Percentiles rank a stretch among this genome's conserved stretches.
phyloP scores from a whole-genome alignment of 1,140 invertebrate species.

The Drosophila gunungcola region DNA sequence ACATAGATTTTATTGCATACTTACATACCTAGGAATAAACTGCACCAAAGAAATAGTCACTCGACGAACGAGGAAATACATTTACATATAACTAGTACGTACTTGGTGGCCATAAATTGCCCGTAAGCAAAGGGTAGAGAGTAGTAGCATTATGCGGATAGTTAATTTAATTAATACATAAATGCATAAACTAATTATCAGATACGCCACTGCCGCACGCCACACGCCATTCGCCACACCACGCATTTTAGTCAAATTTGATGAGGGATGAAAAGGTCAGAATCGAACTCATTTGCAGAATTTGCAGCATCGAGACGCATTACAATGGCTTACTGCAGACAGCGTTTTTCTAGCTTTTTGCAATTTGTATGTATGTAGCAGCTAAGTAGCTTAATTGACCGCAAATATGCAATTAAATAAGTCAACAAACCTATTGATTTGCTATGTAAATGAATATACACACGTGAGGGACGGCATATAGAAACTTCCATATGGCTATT shows the following conservation, averaged over 20 bases:
- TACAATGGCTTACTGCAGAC: slow-evolving; percentile 45
- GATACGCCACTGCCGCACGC: slow-evolving; percentile 42
- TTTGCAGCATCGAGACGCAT: slow-evolving; percentile 52
- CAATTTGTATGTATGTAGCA: slow-evolving; percentile 71
- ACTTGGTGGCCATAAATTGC: slow-evolving; percentile 4
- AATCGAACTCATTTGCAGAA: slow-evolving; percentile 57
- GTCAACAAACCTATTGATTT: slow-evolving; percentile 55
- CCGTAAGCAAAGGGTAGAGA: neutral
- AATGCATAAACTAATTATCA: slow-evolving; percentile 62
- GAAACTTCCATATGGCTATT: slow-evolving; percentile 36
- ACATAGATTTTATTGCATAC: slow-evolving; percentile 81
- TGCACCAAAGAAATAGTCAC: slow-evolving; percentile 66
- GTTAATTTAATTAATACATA: slow-evolving; percentile 72
- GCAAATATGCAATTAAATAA: slow-evolving; percentile 48
- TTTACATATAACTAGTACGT: slow-evolving; percentile 23
- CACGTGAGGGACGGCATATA: slow-evolving; percentile 13
- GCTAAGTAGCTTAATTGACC: slow-evolving; percentile 68
- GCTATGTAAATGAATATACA: slow-evolving; percentile 57
- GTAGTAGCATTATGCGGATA: slow-evolving; percentile 41
- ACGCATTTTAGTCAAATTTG: slow-evolving; percentile 28
- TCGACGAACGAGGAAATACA: slow-evolving; percentile 17
- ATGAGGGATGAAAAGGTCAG: neutral
- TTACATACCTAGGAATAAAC: slow-evolving; percentile 58
- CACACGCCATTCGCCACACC: slow-evolving; percentile 21
- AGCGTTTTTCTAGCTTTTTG: slow-evolving; percentile 73